phyloP scores from a whole-genome alignment of 2,888 invertebrate species.

The Scaptomyza parva region DNA sequence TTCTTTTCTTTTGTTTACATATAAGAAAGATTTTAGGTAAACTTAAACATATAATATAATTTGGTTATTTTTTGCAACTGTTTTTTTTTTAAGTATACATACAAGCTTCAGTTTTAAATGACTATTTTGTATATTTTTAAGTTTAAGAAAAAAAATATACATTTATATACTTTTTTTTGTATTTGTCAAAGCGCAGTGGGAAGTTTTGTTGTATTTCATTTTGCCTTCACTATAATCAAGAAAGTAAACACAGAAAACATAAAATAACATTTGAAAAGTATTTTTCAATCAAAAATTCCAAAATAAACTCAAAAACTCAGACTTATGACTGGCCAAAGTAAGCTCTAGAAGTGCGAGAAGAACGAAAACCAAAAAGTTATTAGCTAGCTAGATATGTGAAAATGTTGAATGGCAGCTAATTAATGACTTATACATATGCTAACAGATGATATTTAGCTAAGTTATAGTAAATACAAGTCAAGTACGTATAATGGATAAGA shows the following conservation, averaged over 20 bases:
- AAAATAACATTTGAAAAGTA: slow-evolving; percentile 55
- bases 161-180: slow-evolving; percentile 60
- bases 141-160: slow-evolving; percentile 46
- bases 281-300: slow-evolving; percentile 22
- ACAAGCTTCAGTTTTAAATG: slow-evolving; percentile 63
- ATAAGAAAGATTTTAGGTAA: slow-evolving; percentile 12
- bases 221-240: slow-evolving; percentile 78
- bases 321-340: slow-evolving; percentile 51
- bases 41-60: slow-evolving; percentile 20
- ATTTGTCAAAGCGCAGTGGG: slow-evolving; percentile 85
- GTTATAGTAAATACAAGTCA: slow-evolving; percentile 46
- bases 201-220: slow-evolving; percentile 84
- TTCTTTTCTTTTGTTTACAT: slow-evolving; percentile 12
- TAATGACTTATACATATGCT: slow-evolving; percentile 41
- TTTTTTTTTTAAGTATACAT: slow-evolving; percentile 61
- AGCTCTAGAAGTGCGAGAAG: slow-evolving; percentile 43
- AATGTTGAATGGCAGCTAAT: slow-evolving; percentile 29
- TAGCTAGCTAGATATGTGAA: slow-evolving; percentile 31
- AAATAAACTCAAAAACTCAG: slow-evolving; percentile 46
- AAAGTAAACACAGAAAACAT: slow-evolving; percentile 60
- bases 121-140: slow-evolving; percentile 51
- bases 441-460: slow-evolving; percentile 47
- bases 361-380: slow-evolving; percentile 26
- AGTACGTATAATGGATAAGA: slow-evolving; percentile 27
- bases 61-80: slow-evolving; percentile 38